Evolutionary conservation across 2,113 vertebrate species (phyloP), one percentile per base, ranked within the genome.

Genomic region (Bothrops jararaca): DNA sequence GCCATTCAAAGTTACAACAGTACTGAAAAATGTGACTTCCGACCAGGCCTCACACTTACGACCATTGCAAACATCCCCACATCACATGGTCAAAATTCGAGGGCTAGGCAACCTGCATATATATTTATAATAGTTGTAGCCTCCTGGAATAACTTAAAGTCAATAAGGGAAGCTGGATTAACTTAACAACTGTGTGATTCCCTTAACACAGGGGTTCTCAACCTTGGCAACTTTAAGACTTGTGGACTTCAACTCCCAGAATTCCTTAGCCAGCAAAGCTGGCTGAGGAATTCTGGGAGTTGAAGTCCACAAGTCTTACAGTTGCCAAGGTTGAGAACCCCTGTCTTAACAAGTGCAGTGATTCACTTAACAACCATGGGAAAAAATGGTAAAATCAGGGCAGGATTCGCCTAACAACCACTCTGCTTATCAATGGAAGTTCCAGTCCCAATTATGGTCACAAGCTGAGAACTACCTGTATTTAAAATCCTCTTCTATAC

Each of bases 401-500:
- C 64, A n/a, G 0, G 5, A 34, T 15, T 69, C 29, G 6, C 64
- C 7, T 34, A 69, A 13, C 29, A 69, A 69, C 64, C 64, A 0
- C 12, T 29, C 13, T 64, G 60, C 26, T 13, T 64, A n/a, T 11
- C 11, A 69, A 69, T 3, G 12, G 29, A 69, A 69, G 29, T 13
- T 69, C 64, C 34, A n/a, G 29, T 69, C 29, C n/a, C 29, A 13
- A 5, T 13, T 5, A 29, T n/a, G 12, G 1, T 69, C 64, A 69
- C n/a, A 69, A 69, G 29, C 64, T 69, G 64, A 69, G 29, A n/a
- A 34, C 64, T n/a, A n/a, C 13, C 29, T 34, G 13, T 69, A 96
- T 95, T 92, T 94, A 85, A 95, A 95, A 94, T 18, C 92, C 93
- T 88, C 94, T 80, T 88, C 64, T 95, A 50, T 91, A 95, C 95